Evolutionary conservation across 2,888 invertebrate species (phyloP).

Genomic region (Lypha dubia): DNA sequence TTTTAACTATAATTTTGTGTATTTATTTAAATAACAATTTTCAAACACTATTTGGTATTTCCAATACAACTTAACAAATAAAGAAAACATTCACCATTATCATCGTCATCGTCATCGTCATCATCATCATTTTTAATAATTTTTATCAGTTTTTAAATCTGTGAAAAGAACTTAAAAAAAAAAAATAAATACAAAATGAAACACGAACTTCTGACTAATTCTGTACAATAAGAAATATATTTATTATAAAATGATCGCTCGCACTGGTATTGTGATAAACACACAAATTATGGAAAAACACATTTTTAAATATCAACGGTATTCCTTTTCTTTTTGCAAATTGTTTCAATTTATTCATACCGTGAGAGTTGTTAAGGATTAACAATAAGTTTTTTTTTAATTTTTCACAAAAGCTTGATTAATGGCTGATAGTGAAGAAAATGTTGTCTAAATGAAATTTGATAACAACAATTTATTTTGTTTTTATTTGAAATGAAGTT

Average conservation of each 20-base stretch:
- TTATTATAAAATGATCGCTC: not conserved
- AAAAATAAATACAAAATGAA: constrained; percentile 25
- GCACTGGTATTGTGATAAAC: constrained; percentile 17
- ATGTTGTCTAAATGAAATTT: not conserved
- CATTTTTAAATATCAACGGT: constrained; percentile 11
- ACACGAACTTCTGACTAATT: constrained; percentile 47
- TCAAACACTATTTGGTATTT: not conserved
- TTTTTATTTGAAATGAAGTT: not conserved
- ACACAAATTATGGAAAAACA: constrained; percentile 56
- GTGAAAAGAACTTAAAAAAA: constrained; percentile 20
- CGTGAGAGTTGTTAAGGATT: not conserved
- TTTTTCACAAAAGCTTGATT: not conserved
- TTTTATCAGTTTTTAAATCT: constrained; percentile 46
- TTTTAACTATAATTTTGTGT: not conserved
- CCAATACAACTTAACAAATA: constrained; percentile 3
- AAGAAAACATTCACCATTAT: constrained; percentile 9
- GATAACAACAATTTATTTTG: not conserved
- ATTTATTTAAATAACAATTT: constrained; percentile 5
- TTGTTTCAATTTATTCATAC: not conserved
- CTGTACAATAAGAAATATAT: not conserved
- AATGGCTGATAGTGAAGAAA: not conserved
- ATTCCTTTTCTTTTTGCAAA: not conserved
- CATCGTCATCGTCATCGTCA: not conserved
- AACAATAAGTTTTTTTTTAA: not conserved
- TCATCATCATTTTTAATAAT: constrained; percentile 28